Base-by-base conservation (phyloP, 2,113 vertebrate genomes). In the Coregonus clupeaformis region DNA sequence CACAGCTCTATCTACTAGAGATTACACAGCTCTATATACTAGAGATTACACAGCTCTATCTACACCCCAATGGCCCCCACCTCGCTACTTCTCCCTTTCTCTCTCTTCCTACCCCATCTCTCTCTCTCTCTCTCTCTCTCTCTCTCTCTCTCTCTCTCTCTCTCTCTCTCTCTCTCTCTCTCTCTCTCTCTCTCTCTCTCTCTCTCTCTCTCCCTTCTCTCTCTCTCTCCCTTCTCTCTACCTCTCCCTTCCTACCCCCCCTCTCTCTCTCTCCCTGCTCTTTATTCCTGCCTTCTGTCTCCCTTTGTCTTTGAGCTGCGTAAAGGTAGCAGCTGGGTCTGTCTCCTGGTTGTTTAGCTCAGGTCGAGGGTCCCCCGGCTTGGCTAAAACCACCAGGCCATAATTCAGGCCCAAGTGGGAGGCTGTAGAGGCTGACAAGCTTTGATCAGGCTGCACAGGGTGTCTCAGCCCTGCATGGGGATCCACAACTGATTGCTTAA, bases 401-500 rank as follows among this genome's bases (percentile, higher is more conserved):
- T 42, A 42, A 11, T 42, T 42, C 36, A 86, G 76, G 32, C 55
- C 82, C 69, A 71, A 79, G 80, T 75, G 80, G 66, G 84, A 62
- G 65, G 72, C 73, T 80, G 64, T 27, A 22, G 60, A 78, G 72
- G 42, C 63, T 84, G 79, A 83, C 79, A 77, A 76, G 77, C 86
- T 89, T 91, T 91, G 89, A 91, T 90, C 84, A 83, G 76, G 22
- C 73, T 47, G 82, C 47, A 27, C 12, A 14, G 57, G 57, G 80
- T 32, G 72, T 79, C 27, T 80, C 75, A 45, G 49, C 49, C 49
- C 68, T 72, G 69, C 47, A 73, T 75, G 69, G 42, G 69, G 78
- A 81, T 65, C 66, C 67, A 78, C 24, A 72, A 74, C 79, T 77
- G 70, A 87, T 70, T 81, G 74, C 84, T 69, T 77, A 82, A 79